Percentiles rank a stretch among this genome's conserved stretches.
These are phyloP conservation scores for Agriopis marginaria DNA, from an alignment of 2,888 invertebrate genomes.

Conservation along the genomic window DNA sequence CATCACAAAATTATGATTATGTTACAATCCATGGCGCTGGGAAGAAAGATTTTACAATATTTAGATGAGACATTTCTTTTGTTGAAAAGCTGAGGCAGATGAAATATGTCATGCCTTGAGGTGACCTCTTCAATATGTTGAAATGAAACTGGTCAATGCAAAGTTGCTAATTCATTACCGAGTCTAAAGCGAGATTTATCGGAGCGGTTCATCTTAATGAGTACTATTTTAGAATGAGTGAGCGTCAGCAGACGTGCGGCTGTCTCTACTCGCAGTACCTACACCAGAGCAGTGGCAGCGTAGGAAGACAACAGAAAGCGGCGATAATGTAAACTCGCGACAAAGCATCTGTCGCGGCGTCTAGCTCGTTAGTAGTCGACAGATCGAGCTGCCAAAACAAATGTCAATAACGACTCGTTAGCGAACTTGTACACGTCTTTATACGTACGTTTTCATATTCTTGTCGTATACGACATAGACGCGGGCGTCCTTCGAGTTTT, in stretches of 20 bases:
- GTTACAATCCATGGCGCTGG: background rate
- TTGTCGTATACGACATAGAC: slow-evolving; percentile 34
- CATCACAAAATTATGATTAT: background rate
- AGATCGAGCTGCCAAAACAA: slow-evolving; percentile 65
- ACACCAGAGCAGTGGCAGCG: slow-evolving; percentile 46
- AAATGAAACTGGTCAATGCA: slow-evolving; percentile 40
- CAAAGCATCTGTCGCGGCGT: slow-evolving; percentile 61
- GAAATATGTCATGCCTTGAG: slow-evolving; percentile 21
- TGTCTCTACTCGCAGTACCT: slow-evolving; percentile 51
- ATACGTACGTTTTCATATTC: slow-evolving; percentile 37
- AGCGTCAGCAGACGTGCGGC: slow-evolving; percentile 62
- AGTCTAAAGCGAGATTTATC: slow-evolving; percentile 47
- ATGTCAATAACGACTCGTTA: slow-evolving; percentile 66
- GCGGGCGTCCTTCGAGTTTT: slow-evolving; percentile 43
- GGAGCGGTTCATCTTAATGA: slow-evolving; percentile 59
- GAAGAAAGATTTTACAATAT: no score
- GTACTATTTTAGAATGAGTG: slow-evolving; percentile 63
- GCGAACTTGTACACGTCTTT: slow-evolving; percentile 51
- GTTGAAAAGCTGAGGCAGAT: background rate
- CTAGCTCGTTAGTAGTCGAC: slow-evolving; percentile 52
- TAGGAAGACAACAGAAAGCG: slow-evolving; percentile 64
- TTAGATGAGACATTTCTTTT: background rate
- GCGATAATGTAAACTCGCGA: slow-evolving; percentile 63
- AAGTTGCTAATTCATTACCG: slow-evolving; percentile 42
- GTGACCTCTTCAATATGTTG: slow-evolving; percentile 26